Conservation (phyloP, 1,140 invertebrate species). For the Zaprionus davidi region DNA sequence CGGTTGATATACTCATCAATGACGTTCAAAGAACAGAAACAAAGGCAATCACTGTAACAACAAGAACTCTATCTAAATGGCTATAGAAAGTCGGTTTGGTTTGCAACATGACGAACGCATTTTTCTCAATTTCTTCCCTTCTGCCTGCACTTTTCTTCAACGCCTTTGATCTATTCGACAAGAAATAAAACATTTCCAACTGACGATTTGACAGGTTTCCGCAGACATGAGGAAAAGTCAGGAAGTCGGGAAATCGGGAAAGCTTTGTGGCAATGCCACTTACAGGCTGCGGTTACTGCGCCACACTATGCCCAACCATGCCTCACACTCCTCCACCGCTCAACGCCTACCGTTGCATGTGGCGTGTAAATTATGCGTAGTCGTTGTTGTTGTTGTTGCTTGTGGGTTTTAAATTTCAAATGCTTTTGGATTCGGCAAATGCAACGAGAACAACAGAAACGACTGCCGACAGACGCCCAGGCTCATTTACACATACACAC, state of each 20-base stretch:
- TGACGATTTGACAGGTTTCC: constrained; percentile 67
- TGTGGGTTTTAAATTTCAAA: constrained; percentile 69
- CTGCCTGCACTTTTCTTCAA: background rate
- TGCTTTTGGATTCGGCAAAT: constrained; percentile 30
- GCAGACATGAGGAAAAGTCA: constrained; percentile 4
- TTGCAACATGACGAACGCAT: constrained; percentile 25
- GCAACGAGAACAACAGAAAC: constrained; percentile 3
- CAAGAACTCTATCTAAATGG: constrained; percentile 25
- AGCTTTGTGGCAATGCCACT: constrained; percentile 60
- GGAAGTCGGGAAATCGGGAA: constrained; percentile 14
- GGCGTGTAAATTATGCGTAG: constrained; percentile 68
- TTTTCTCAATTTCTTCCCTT: background rate
- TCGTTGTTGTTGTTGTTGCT: constrained; percentile 41
- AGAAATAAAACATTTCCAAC: constrained; percentile 61
- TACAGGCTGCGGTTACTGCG: background rate
- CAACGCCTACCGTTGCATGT: background rate
- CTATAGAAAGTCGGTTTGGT: background rate
- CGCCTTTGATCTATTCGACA: constrained; percentile 17
- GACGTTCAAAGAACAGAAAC: constrained; percentile 19
- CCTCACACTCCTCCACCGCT: background rate
- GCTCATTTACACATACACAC: constrained; percentile 21
- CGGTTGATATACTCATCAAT: constrained; percentile 62
- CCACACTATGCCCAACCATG: background rate
- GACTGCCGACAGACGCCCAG: background rate
- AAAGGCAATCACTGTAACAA: background rate